Evolutionary conservation across 2,797 vertebrate genomes (phyloP).

Genomic region (Mycteria americana): DNA sequence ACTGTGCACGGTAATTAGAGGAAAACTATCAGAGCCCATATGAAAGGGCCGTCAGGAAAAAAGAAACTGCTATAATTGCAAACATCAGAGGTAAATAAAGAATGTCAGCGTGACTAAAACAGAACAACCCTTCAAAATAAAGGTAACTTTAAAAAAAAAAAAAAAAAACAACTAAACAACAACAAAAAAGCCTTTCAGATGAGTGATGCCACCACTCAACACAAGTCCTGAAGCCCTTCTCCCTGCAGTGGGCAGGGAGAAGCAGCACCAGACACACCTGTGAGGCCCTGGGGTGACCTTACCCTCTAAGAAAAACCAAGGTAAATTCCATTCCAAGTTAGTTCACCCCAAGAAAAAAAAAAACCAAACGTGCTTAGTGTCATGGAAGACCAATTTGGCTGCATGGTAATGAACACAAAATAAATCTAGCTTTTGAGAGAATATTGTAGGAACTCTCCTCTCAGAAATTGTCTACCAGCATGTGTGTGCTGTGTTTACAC

Average conservation of each 20-base stretch:
- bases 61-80: neutral
- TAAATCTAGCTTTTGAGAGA: neutral
- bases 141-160: neutral
- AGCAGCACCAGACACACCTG: neutral
- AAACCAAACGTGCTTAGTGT: neutral
- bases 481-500: neutral
- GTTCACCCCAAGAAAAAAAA: neutral
- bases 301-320: neutral
- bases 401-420: neutral
- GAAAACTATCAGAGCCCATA: neutral
- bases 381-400: neutral
- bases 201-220: neutral
- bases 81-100: neutral
- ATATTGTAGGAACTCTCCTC: neutral
- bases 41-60: neutral
- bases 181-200: neutral
- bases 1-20: neutral
- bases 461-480: neutral
- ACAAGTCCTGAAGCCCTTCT: neutral
- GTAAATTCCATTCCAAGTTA: neutral
- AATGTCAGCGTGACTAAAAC: rapidly evolving
- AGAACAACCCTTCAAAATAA: neutral
- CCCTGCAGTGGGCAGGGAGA: rapidly evolving
- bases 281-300: neutral
- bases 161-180: neutral